phyloP scores from a whole-genome alignment of 2,797 vertebrate species.

The Lithobates pipiens region DNA sequence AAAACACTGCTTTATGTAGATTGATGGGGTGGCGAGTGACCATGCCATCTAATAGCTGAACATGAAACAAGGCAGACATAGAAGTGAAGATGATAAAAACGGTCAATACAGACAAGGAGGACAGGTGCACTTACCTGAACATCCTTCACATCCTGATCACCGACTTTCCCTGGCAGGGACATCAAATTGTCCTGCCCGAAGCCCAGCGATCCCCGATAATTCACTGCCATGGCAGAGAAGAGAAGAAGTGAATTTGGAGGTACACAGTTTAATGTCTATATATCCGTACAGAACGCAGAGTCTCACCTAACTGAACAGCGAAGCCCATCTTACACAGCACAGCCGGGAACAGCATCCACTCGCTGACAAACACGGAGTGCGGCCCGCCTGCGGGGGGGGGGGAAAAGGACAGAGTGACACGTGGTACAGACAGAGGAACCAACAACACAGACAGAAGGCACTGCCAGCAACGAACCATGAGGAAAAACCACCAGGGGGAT shows the following conservation, averaged over 20 bases:
- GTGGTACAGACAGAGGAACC: not conserved
- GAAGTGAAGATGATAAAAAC: no score
- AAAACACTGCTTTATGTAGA: no score
- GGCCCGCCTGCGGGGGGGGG: conserved; percentile 88
- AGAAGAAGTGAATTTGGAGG: not conserved
- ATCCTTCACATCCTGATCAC: conserved; percentile 90
- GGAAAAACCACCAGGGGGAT: conserved; percentile 89
- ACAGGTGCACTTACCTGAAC: conserved; percentile 84
- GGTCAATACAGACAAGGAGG: no score
- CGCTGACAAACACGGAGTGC: conserved; percentile 84
- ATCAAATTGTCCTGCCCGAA: conserved; percentile 91
- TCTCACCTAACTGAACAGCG: conserved; percentile 87
- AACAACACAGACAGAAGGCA: not conserved
- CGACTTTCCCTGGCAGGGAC: conserved; percentile 89
- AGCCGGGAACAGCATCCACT: conserved; percentile 87
- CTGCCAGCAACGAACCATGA: conserved; percentile 82
- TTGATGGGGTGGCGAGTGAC: no score
- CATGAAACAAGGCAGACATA: no score
- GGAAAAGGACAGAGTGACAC: not conserved
- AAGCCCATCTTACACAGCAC: conserved; percentile 89
- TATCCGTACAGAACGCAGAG: not conserved
- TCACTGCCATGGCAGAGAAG: conserved; percentile 77
- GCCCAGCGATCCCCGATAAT: conserved; percentile 93
- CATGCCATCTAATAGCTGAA: no score
- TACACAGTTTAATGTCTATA: rapidly evolving